These are phyloP conservation scores for Scartelaos histophorus DNA, from an alignment of 2,113 vertebrate genomes.

Conservation along the genomic window DNA sequence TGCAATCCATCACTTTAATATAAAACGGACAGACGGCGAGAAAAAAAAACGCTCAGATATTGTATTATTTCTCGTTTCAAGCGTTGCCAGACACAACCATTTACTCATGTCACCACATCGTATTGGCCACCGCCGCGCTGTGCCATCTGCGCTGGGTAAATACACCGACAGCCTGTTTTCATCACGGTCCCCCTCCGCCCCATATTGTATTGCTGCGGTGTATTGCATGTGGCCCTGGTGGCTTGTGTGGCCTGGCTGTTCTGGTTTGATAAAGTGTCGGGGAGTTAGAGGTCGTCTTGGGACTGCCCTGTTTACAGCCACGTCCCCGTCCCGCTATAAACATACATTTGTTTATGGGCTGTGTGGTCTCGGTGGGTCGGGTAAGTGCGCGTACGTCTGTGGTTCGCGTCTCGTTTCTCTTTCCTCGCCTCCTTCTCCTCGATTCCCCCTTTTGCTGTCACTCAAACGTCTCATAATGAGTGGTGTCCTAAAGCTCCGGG, in stretches of 20 bases:
- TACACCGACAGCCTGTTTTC: neutral
- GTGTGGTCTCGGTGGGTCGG: constrained; percentile 6
- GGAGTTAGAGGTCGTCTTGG: constrained; percentile 5
- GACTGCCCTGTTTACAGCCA: constrained; percentile 14
- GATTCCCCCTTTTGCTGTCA: too few species aligned
- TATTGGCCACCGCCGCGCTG: neutral
- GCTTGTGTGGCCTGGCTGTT: constrained; percentile 7
- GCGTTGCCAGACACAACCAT: constrained; percentile 2
- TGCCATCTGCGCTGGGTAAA: neutral
- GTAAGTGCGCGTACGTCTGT: constrained; percentile 3
- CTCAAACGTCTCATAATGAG: too few species aligned
- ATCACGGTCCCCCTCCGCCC: neutral
- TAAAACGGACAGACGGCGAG: neutral
- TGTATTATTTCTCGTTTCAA: neutral
- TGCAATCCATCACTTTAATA: neutral
- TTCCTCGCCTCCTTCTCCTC: too few species aligned
- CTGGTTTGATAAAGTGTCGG: constrained; percentile 16
- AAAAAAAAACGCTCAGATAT: neutral
- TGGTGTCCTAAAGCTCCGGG: too few species aligned
- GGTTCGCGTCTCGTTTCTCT: too few species aligned
- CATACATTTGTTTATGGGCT: constrained; percentile 12
- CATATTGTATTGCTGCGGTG: neutral
- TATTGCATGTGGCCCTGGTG: neutral
- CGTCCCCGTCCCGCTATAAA: constrained; percentile 30
- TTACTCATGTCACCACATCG: constrained; percentile 2